A percentile compares a stretch with the other conserved stretches of the same genome.
Evolutionary conservation across 2,113 vertebrate species (phyloP).

Genomic region (Cochlearius cochlearius): DNA sequence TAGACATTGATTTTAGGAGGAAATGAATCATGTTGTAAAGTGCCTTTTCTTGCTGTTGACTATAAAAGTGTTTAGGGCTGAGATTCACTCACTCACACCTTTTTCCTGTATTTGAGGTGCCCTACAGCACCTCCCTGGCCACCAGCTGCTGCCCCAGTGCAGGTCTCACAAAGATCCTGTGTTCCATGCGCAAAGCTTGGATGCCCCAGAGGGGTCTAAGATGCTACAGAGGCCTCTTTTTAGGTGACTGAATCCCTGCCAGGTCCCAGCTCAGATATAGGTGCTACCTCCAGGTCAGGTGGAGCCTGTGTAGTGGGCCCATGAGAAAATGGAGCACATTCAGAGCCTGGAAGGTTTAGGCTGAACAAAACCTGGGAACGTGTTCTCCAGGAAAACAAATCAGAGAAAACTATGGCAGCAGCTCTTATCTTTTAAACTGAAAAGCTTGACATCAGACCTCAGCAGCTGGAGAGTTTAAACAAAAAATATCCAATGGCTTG

Average conservation of each 20-base stretch:
- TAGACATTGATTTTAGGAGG: neutral
- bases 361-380: neutral
- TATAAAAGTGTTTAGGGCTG: neutral
- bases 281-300: neutral
- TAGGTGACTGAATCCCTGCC: neutral
- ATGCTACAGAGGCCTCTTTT: neutral
- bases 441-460: neutral
- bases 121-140: neutral
- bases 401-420: neutral
- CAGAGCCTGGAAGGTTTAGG: neutral
- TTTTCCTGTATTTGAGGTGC: neutral
- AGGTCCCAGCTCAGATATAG: neutral
- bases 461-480: neutral
- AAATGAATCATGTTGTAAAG: neutral
- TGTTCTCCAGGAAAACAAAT: neutral
- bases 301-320: neutral
- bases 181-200: neutral
- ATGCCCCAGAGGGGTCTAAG: neutral
- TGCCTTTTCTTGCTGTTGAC: neutral
- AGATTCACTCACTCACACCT: neutral
- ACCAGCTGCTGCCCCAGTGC: neutral
- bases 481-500: neutral
- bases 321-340: neutral
- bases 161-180: neutral
- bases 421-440: neutral